These are phyloP conservation scores for Ctenochaetus hawaiiensis DNA, from an alignment of 2,797 vertebrate species.

Conservation along the genomic window DNA sequence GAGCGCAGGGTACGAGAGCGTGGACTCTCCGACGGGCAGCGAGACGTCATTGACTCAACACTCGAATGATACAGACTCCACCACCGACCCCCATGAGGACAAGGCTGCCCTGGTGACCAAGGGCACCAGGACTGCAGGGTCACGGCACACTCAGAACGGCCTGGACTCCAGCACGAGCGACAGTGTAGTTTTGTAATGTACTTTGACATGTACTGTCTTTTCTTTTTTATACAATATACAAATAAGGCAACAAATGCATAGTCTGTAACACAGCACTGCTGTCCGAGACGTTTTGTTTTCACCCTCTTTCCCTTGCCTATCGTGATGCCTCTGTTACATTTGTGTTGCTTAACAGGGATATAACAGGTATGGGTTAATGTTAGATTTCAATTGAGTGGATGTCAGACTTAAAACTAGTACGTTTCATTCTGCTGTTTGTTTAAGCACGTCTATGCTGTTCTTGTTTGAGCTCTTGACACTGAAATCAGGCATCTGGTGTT, in stretches of 20 bases:
- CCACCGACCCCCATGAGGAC: conserved; percentile 96
- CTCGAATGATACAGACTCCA: conserved; percentile 99
- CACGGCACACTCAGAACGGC: conserved; percentile 97
- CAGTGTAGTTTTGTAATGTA: conserved; percentile 82
- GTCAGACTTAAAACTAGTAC: conserved; percentile 89
- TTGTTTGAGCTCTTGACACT: conserved; percentile 83
- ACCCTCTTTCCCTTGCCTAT: conserved; percentile 82
- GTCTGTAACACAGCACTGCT: conserved; percentile 91
- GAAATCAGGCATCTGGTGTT: conserved; percentile 82
- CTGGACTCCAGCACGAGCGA: conserved; percentile 90
- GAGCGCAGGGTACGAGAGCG: conserved; percentile 97
- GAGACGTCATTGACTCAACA: conserved; percentile 99
- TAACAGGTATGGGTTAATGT: conserved; percentile 85
- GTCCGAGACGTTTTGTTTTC: conserved; percentile 88
- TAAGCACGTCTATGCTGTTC: conserved; percentile 84
- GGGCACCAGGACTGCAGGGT: conserved; percentile 96
- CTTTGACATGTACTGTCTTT: conserved; percentile 77
- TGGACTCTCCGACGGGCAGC: conserved; percentile 99
- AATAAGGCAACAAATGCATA: conserved; percentile 86
- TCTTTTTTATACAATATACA: conserved; percentile 76
- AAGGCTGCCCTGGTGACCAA: conserved; percentile 92
- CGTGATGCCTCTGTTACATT: conserved; percentile 93
- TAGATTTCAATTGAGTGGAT: conserved; percentile 87
- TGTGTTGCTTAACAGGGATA: conserved; percentile 88
- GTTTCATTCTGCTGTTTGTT: conserved; percentile 80